phyloP scores from a whole-genome alignment of 2,797 vertebrate species.

The Chiroxiphia lanceolata region DNA sequence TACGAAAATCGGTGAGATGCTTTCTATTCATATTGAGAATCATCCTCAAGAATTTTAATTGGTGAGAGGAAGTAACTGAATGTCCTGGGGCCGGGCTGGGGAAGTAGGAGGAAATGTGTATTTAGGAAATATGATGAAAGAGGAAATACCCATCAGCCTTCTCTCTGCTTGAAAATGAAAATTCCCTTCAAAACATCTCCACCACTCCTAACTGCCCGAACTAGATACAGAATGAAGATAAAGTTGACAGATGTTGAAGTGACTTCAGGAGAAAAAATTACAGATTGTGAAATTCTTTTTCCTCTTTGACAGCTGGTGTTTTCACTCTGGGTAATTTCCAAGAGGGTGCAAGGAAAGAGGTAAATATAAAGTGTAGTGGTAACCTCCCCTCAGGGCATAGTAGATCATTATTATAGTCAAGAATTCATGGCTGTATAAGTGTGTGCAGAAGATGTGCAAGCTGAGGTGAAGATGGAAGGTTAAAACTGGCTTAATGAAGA shows the following conservation, averaged over 20 bases:
- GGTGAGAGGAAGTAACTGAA: not conserved
- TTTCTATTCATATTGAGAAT: not conserved
- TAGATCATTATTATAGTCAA: not conserved
- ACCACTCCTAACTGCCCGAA: not conserved
- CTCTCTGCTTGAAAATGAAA: not conserved
- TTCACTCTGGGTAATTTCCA: not conserved
- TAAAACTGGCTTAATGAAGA: not conserved
- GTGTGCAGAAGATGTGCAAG: not conserved
- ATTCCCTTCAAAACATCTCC: not conserved
- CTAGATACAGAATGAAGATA: not conserved
- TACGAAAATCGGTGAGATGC: not conserved
- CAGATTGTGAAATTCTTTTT: not conserved
- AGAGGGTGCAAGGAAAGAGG: not conserved
- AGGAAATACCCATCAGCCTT: not conserved
- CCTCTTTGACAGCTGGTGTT: not conserved
- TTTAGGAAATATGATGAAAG: not conserved
- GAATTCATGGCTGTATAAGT: not conserved
- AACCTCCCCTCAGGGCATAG: not conserved
- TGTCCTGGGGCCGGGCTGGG: fast-evolving
- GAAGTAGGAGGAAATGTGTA: fast-evolving
- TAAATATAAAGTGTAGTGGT: not conserved
- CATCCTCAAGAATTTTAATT: not conserved
- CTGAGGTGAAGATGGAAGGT: not conserved
- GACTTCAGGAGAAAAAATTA: not conserved
- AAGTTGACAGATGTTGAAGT: not conserved